Evolutionary conservation across 2,797 vertebrate species (phyloP).

Genomic region (Anniella stebbinsi): DNA sequence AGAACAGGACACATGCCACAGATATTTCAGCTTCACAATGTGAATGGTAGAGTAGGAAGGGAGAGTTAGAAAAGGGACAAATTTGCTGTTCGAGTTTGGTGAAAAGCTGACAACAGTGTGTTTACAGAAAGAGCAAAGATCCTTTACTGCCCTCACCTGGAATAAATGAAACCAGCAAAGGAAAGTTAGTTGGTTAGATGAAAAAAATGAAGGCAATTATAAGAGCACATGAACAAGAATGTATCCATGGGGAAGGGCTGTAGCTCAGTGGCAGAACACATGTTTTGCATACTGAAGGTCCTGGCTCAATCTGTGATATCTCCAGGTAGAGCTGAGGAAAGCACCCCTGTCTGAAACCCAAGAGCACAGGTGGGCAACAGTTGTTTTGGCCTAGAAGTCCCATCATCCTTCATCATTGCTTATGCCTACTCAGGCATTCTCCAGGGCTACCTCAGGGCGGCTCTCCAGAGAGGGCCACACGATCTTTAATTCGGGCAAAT

Average conservation of each 20-base stretch:
- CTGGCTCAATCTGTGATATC: neutral
- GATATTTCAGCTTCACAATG: slow-evolving; percentile 7
- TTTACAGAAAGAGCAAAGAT: slow-evolving; percentile 60
- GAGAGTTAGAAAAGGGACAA: neutral
- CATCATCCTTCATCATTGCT: no score
- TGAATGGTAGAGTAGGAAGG: slow-evolving; percentile 1
- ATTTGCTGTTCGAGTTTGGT: neutral
- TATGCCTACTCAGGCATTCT: neutral
- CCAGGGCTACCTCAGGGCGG: no score
- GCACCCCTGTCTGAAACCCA: neutral
- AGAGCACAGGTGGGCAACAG: neutral
- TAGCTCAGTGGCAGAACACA: neutral
- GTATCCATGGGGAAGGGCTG: neutral
- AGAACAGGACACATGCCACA: slow-evolving; percentile 5
- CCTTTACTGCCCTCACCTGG: slow-evolving; percentile 81
- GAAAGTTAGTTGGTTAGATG: slow-evolving; percentile 4
- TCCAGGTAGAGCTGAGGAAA: neutral
- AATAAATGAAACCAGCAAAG: slow-evolving; percentile 61
- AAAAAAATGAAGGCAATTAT: neutral
- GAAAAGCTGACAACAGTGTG: slow-evolving; percentile 28
- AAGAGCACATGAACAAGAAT: neutral
- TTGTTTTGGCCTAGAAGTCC: neutral
- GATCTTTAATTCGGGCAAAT: no score
- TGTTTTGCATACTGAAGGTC: neutral
- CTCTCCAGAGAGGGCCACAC: no score